These are phyloP conservation scores for Heteractis magnifica DNA, from an alignment of 92 coral and sea anemone genomes.

Conservation along the genomic window DNA sequence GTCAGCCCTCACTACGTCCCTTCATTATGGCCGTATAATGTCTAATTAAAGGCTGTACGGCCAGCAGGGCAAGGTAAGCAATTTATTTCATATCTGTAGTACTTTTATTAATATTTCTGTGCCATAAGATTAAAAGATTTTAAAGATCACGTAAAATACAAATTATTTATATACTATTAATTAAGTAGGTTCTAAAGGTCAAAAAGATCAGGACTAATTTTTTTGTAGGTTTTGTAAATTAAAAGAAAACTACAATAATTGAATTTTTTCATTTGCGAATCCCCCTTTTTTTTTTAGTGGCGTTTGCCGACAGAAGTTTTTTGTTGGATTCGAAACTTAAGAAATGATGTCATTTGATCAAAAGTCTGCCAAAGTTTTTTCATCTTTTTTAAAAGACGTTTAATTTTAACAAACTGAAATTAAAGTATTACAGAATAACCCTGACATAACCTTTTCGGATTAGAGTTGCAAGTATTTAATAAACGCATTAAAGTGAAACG, in stretches of 20 bases:
- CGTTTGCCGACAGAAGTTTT: neutral
- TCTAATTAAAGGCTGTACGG: neutral
- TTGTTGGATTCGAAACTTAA: neutral
- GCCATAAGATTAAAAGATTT: neutral
- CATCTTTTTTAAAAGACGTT: neutral
- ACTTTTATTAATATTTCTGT: neutral
- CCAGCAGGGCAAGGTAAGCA: constrained; percentile 3
- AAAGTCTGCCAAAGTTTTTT: neutral
- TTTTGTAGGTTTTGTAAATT: too few species aligned
- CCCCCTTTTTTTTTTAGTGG: too few species aligned
- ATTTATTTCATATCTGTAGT: neutral
- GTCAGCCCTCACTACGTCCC: neutral
- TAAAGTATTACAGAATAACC: too few species aligned
- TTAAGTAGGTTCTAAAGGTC: neutral
- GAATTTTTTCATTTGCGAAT: too few species aligned
- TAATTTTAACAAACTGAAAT: too few species aligned
- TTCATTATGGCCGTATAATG: constrained; percentile 4
- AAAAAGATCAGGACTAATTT: neutral
- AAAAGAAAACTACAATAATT: too few species aligned
- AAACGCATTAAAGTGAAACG: too few species aligned
- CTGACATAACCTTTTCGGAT: too few species aligned
- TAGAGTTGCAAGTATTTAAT: too few species aligned
- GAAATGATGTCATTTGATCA: neutral
- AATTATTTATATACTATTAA: neutral
- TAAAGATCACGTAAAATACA: neutral